Conservation (phyloP, 2,797 vertebrate genomes). For the Alectoris magna region DNA sequence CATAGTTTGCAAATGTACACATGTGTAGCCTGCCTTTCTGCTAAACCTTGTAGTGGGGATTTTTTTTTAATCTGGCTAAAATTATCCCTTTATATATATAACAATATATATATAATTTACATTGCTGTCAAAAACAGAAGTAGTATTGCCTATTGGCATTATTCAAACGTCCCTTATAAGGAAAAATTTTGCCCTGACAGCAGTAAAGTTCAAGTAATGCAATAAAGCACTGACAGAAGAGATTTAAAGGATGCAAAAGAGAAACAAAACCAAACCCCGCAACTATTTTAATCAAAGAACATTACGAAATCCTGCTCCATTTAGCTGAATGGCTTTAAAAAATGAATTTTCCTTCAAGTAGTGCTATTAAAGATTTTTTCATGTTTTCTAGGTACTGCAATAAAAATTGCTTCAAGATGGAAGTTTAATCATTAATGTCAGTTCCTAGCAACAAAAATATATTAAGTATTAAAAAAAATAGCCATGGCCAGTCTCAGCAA, state of each 20-base stretch:
- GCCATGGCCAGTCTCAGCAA: background rate
- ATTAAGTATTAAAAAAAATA: background rate
- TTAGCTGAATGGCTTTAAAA: slow-evolving; percentile 16
- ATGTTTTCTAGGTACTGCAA: background rate
- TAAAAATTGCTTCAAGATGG: slow-evolving; percentile 39
- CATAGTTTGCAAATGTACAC: background rate
- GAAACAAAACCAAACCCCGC: background rate
- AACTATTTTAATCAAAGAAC: slow-evolving; percentile 41
- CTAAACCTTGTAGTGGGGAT: background rate
- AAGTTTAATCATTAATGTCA: slow-evolving; percentile 7
- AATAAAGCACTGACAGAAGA: slow-evolving; percentile 20
- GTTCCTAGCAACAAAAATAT: background rate
- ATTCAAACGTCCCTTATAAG: background rate
- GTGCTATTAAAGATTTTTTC: background rate
- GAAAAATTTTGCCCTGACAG: slow-evolving; percentile 12
- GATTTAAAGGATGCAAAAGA: background rate
- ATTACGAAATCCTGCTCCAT: slow-evolving; percentile 16
- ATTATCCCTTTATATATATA: background rate
- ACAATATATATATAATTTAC: background rate
- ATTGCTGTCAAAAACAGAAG: background rate
- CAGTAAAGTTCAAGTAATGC: slow-evolving; percentile 11
- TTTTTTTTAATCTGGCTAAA: background rate
- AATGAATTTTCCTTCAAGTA: slow-evolving; percentile 9
- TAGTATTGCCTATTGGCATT: background rate
- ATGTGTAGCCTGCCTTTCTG: background rate